Evolutionary conservation across 2,113 vertebrate species (phyloP).

Genomic region (Crotalus horridus): DNA sequence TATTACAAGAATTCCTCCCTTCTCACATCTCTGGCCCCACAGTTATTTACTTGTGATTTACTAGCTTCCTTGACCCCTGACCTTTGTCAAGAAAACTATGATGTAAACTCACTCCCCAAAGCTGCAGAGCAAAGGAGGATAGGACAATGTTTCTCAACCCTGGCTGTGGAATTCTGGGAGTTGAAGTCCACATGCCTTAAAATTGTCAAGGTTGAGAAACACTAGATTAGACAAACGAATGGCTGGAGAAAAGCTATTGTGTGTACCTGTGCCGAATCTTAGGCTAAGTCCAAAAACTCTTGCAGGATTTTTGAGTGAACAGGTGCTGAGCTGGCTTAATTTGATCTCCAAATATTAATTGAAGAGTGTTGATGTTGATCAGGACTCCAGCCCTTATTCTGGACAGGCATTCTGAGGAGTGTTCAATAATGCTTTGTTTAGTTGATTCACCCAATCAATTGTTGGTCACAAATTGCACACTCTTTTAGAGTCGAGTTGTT

Average conservation of each 20-base stretch:
- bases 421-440: background rate
- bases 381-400: too few species aligned
- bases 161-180: too few species aligned
- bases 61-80: slow-evolving; percentile 63
- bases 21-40: slow-evolving; percentile 9
- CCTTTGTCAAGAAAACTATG: slow-evolving; percentile 36
- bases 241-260: slow-evolving; percentile 10
- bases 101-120: slow-evolving; percentile 51
- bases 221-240: slow-evolving; percentile 9
- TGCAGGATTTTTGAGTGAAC: background rate
- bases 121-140: slow-evolving; percentile 20
- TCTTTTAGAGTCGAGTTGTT: background rate
- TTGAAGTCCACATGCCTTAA: too few species aligned
- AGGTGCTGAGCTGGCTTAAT: background rate
- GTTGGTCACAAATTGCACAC: background rate
- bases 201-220: too few species aligned
- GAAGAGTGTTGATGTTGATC: too few species aligned
- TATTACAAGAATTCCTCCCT: slow-evolving; percentile 36
- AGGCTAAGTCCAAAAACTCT: background rate
- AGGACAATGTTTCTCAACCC: background rate
- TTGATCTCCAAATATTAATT: background rate
- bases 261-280: slow-evolving; percentile 33
- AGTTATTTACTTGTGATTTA: slow-evolving; percentile 61
- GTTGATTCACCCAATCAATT: background rate
- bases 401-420: background rate